Evolutionary conservation across 2,113 vertebrate species (phyloP).

Genomic region (Ictalurus punctatus): DNA sequence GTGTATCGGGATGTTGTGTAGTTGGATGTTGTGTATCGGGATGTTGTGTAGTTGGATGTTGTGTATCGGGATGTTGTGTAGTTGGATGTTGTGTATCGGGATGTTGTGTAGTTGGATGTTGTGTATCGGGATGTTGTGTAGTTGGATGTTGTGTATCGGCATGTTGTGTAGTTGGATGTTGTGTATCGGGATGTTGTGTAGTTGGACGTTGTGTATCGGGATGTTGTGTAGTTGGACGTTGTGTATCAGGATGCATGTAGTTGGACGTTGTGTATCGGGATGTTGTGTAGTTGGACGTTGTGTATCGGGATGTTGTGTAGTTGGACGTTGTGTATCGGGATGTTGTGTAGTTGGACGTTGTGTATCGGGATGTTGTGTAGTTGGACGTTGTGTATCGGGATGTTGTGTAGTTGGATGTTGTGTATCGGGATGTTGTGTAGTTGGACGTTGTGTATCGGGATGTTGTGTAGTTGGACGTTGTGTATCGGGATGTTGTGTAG

Average conservation of each 20-base stretch:
- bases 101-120: too few species aligned
- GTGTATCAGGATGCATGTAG: background rate
- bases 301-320: background rate
- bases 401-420: background rate
- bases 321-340: background rate
- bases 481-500: background rate
- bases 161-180: background rate
- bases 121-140: too few species aligned
- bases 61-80: too few species aligned
- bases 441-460: background rate
- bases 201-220: background rate
- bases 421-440: background rate
- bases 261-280: background rate
- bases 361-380: background rate
- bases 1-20: too few species aligned
- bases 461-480: background rate
- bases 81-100: too few species aligned
- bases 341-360: background rate
- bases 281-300: background rate
- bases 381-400: background rate
- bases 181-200: background rate
- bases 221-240: background rate
- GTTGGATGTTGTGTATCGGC: background rate
- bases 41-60: too few species aligned
- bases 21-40: too few species aligned